Evolutionary conservation across 2,113 vertebrate species (phyloP).

Genomic region (Atlantisia rogersi): DNA sequence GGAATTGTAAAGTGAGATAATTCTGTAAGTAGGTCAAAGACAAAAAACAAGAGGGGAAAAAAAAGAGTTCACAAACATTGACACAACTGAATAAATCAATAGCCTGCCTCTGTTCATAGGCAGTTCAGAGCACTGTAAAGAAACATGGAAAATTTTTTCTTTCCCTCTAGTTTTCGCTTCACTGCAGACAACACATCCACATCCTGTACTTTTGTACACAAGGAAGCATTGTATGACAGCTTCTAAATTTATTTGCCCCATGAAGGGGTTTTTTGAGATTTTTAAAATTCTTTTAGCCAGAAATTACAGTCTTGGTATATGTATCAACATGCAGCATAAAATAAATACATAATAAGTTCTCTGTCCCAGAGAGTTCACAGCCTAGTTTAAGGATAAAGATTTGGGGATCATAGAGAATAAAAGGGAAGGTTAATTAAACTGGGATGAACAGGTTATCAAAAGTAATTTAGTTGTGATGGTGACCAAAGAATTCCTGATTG

Average conservation of each 20-base stretch:
- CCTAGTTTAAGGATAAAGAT: neutral
- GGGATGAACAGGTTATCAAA: neutral
- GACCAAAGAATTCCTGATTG: neutral
- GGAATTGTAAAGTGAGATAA: neutral
- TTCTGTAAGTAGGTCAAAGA: neutral
- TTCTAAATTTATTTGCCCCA: neutral
- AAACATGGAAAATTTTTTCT: neutral
- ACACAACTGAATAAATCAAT: neutral
- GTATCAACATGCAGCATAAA: neutral
- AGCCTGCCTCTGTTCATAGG: neutral
- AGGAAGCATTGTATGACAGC: neutral
- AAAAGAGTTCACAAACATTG: neutral
- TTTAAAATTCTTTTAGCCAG: neutral
- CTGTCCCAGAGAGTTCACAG: neutral
- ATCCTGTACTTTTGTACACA: neutral
- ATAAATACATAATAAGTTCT: neutral
- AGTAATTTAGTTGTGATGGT: neutral
- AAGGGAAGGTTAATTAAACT: neutral
- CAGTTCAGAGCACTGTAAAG: neutral
- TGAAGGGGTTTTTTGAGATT: accelerated
- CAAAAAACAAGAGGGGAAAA: neutral
- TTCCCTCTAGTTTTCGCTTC: neutral
- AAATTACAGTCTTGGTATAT: neutral
- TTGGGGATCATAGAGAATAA: neutral
- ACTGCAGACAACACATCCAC: neutral